Evolutionary conservation across 2,797 vertebrate species (phyloP), one percentile per base, ranked within the genome.

Genomic region (Artibeus lituratus): DNA sequence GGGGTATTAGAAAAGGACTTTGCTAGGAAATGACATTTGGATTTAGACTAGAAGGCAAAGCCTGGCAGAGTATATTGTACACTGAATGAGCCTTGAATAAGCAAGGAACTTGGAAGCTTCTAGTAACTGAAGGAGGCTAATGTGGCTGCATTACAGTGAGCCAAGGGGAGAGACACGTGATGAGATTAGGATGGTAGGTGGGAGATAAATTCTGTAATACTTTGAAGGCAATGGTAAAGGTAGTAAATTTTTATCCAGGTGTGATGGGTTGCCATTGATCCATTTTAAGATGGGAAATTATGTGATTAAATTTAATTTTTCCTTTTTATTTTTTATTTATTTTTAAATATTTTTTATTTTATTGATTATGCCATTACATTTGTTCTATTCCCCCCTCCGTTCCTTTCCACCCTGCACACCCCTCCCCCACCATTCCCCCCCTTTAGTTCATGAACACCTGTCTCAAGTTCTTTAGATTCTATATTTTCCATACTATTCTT

Each of bases 1-100:
- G 86, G 15, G 3, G n/a, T 85, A 55, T 90, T 94, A 77, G 85
- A 55, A 84, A 77, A 93, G 80, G 5, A 62, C 42, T 94, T 93
- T 82, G 53, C 81, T 87, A 91, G 72, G 39, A 95, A 84, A 93
- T 78, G 51, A 59, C 47, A 91, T 55, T 92, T 85, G 94, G 67
- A 77, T 94, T 93, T 90, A 95, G 73, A 76, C 73, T 76, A 49
- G 49, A 92, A 94, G 67, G 85, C 81, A 87, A 83, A 87, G 51
- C 42, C 81, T 85, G 81, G 57, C 22, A 86, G n/a, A 91, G 22
- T 57, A 49, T 39, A 44, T 44, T 84, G 29, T 82, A 81, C 11
- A 82, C n/a, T 21, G 77, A 92, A 24, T 37, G 49, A 42, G 22
- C 2, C 44, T 76, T 81, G 51, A 92, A 35, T 81, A 90, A 96